These are phyloP conservation scores for Disparrhopalites patrizii DNA, from an alignment of 2,888 invertebrate genomes.

Conservation along the genomic window DNA sequence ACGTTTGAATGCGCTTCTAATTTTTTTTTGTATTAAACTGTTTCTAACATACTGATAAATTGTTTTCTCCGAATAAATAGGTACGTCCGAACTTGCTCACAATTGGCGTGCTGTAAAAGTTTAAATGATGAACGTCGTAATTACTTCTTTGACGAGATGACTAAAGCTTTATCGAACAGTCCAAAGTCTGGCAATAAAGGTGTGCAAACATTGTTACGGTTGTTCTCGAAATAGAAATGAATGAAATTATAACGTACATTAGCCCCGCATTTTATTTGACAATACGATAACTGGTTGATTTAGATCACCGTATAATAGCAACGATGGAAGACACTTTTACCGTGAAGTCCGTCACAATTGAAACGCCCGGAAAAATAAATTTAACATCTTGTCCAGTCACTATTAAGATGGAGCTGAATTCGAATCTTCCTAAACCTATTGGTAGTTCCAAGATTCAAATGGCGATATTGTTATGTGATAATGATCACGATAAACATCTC, in stretches of 20 bases:
- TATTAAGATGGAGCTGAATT: conserved; percentile 35
- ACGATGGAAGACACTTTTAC: conserved; percentile 41
- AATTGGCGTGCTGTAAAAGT: conserved; percentile 62
- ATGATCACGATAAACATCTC: conserved; percentile 31
- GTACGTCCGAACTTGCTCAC: conserved; percentile 72
- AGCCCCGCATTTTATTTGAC: no score
- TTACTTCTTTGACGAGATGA: conserved; percentile 78
- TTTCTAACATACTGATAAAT: background rate
- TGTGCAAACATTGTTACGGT: no score
- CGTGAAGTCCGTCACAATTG: conserved; percentile 39
- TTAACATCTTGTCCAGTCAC: conserved; percentile 40
- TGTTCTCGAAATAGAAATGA: no score
- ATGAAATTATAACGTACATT: no score
- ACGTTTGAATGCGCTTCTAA: background rate
- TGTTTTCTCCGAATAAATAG: no score
- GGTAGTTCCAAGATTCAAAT: conserved; percentile 40
- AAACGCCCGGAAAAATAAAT: conserved; percentile 43
- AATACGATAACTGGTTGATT: no score
- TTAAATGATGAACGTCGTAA: conserved; percentile 70
- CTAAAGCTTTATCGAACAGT: conserved; percentile 58
- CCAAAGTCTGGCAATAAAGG: conserved; percentile 29
- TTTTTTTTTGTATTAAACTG: background rate
- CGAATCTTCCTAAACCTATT: conserved; percentile 42
- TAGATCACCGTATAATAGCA: conserved; percentile 36
- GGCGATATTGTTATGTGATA: conserved; percentile 44